Percentiles rank a stretch among this genome's conserved stretches.
These are phyloP conservation scores for Catocala sponsa DNA, from an alignment of 2,888 invertebrate species.

Conservation along the genomic window DNA sequence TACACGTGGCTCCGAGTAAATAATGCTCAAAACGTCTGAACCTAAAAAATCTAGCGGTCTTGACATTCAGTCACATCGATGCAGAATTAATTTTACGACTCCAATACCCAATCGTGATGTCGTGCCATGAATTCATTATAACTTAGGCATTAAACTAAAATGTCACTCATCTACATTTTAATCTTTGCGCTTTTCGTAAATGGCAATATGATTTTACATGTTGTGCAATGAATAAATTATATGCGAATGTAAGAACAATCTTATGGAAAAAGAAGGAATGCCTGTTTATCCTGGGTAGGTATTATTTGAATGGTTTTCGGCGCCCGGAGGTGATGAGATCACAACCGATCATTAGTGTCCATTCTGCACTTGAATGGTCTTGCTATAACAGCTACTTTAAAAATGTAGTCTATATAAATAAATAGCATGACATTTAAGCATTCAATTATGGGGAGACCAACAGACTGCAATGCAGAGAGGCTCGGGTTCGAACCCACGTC, in stretches of 20 bases:
- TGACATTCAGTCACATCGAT: constrained; percentile 24
- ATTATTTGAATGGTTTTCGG: constrained; percentile 42
- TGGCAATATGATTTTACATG: constrained; percentile 37
- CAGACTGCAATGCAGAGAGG: too few species aligned
- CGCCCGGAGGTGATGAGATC: constrained; percentile 16
- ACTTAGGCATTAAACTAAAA: constrained; percentile 35
- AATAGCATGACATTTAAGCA: too few species aligned
- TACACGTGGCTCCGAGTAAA: constrained; percentile 7
- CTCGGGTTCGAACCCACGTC: too few species aligned
- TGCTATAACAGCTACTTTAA: too few species aligned
- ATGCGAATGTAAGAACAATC: constrained; percentile 38
- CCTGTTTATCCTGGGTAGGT: constrained; percentile 28
- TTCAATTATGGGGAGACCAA: too few species aligned
- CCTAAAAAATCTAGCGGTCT: background rate
- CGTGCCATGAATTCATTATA: constrained; percentile 33
- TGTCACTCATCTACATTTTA: constrained; percentile 39
- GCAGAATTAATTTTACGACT: constrained; percentile 39
- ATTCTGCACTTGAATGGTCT: constrained; percentile 30
- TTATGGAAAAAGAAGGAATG: constrained; percentile 28
- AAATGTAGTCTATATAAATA: too few species aligned
- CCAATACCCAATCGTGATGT: constrained; percentile 26
- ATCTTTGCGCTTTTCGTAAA: constrained; percentile 43
- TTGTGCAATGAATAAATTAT: constrained; percentile 52
- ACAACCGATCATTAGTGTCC: constrained; percentile 39
- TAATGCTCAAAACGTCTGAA: background rate